These are phyloP conservation scores for Sesia bembeciformis DNA, from an alignment of 2,888 invertebrate species.

Conservation along the genomic window DNA sequence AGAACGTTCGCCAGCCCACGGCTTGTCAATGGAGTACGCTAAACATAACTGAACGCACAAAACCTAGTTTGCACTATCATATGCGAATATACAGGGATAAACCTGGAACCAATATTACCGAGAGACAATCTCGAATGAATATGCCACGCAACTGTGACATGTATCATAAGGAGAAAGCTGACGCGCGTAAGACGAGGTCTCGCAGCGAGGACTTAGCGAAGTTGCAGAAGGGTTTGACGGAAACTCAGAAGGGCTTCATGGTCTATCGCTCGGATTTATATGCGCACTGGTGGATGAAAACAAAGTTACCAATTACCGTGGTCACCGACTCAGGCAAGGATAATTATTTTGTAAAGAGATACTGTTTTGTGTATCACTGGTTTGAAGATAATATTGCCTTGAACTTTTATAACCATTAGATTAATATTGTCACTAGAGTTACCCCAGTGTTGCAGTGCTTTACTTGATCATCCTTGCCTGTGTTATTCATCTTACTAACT, in stretches of 20 bases:
- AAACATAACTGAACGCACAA: constrained; percentile 60
- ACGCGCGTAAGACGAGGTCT: constrained; percentile 50
- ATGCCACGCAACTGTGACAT: constrained; percentile 48
- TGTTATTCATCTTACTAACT: constrained; percentile 72
- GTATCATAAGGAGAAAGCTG: constrained; percentile 26
- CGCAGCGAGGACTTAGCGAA: constrained; percentile 66
- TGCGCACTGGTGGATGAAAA: constrained; percentile 95
- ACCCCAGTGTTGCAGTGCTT: constrained; percentile 73
- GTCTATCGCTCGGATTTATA: constrained; percentile 89
- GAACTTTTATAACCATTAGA: constrained; percentile 70
- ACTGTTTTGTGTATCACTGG: constrained; percentile 71
- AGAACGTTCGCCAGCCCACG: constrained; percentile 55
- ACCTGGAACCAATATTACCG: constrained; percentile 24
- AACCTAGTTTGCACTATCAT: constrained; percentile 67
- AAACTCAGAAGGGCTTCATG: constrained; percentile 60
- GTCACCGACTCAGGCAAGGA: constrained; percentile 76
- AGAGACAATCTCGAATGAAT: constrained; percentile 43
- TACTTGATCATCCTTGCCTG: constrained; percentile 76
- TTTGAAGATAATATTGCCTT: constrained; percentile 70
- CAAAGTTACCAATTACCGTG: constrained; percentile 81
- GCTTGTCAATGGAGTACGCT: constrained; percentile 67
- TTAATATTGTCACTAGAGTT: constrained; percentile 64
- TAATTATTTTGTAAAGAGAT: constrained; percentile 72
- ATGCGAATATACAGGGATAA: constrained; percentile 66
- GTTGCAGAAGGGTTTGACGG: constrained; percentile 52